phyloP scores from a whole-genome alignment of 2,113 vertebrate species.

The Platichthys stellatus region DNA sequence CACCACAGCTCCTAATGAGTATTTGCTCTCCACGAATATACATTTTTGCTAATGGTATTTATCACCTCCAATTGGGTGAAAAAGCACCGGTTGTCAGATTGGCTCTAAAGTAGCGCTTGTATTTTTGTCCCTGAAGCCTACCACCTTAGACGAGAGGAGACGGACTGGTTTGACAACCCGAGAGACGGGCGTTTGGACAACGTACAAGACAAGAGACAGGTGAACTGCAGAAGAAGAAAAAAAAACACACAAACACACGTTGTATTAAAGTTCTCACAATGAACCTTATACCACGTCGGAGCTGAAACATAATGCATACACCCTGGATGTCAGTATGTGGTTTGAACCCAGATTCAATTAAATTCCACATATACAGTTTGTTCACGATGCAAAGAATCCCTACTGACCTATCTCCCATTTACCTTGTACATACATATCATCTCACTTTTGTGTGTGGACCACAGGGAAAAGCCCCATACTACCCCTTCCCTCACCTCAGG shows the following conservation, averaged over 20 bases:
- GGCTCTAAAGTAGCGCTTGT: slow-evolving; percentile 76
- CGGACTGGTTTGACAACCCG: slow-evolving; percentile 99
- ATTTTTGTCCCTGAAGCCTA: slow-evolving; percentile 92
- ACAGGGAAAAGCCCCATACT: slow-evolving; percentile 91
- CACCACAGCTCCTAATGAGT: background rate
- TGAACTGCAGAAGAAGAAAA: slow-evolving; percentile 40
- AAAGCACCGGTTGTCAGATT: slow-evolving; percentile 58
- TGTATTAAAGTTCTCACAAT: background rate
- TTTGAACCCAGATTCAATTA: background rate
- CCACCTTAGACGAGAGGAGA: slow-evolving; percentile 94
- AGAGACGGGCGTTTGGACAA: slow-evolving; percentile 91
- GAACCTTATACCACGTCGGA: background rate
- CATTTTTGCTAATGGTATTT: slow-evolving; percentile 2
- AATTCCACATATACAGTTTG: background rate
- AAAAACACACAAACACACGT: background rate
- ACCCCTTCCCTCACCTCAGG: slow-evolving; percentile 93
- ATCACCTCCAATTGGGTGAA: slow-evolving; percentile 8
- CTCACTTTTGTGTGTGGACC: slow-evolving; percentile 55
- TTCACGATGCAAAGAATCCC: slow-evolving; percentile 19
- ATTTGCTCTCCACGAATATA: background rate
- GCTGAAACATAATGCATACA: slow-evolving; percentile 17
- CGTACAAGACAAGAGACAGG: slow-evolving; percentile 91
- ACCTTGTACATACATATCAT: slow-evolving; percentile 18
- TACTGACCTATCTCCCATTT: slow-evolving; percentile 11
- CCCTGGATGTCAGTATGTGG: background rate